Conservation (phyloP, 2,888 invertebrate species). For the Cosmia trapezina region DNA sequence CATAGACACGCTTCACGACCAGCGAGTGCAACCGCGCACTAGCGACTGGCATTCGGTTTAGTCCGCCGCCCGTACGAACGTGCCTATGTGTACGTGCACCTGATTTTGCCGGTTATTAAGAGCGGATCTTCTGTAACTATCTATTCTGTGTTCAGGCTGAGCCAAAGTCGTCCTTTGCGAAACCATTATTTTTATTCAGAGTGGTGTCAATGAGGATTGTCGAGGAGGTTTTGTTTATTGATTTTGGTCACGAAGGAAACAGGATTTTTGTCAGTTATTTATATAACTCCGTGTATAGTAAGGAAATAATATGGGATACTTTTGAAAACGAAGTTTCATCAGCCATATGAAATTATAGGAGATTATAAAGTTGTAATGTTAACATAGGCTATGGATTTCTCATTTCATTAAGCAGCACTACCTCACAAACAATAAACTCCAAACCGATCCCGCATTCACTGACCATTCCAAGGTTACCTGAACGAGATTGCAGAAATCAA, state of each 20-base stretch:
- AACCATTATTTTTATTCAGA: conserved; percentile 57
- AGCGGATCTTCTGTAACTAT: not conserved
- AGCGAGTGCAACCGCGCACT: not conserved
- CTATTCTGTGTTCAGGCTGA: not conserved
- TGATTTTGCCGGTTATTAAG: not conserved
- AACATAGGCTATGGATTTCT: not conserved
- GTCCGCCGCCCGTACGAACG: not conserved
- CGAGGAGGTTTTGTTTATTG: conserved; percentile 37
- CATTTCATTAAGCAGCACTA: not conserved
- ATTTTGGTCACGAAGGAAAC: conserved; percentile 4
- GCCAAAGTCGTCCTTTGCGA: conserved; percentile 20
- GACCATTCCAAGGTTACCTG: too few species aligned
- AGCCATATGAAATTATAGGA: not conserved
- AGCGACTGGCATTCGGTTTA: not conserved
- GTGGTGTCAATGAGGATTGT: conserved; percentile 40
- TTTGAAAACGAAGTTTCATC: not conserved
- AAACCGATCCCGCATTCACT: too few species aligned
- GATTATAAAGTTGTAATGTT: not conserved
- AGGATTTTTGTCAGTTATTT: not conserved
- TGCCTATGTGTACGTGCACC: not conserved
- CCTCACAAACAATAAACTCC: too few species aligned
- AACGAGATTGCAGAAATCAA: too few species aligned
- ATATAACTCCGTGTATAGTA: not conserved
- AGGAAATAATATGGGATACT: not conserved
- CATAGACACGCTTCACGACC: not conserved